Percentiles rank a stretch among this genome's conserved stretches.
phyloP scores from a whole-genome alignment of 1,140 invertebrate genomes.

The Pseudomyrmex flavicornis region DNA sequence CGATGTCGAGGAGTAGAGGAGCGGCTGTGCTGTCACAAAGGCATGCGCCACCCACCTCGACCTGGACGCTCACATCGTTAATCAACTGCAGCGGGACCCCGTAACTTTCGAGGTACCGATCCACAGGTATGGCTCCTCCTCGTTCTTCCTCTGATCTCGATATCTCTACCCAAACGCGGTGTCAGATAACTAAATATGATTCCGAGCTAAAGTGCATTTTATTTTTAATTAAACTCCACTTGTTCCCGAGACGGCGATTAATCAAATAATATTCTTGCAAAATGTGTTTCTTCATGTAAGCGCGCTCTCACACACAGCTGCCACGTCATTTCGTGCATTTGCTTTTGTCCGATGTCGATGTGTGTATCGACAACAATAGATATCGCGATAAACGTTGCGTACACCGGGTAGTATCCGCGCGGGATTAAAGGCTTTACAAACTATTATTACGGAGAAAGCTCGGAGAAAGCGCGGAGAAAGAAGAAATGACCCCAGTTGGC shows the following conservation, averaged over 20 bases:
- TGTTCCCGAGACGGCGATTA: background rate
- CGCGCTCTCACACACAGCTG: background rate
- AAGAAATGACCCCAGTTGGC: slow-evolving; percentile 66
- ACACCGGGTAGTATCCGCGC: slow-evolving; percentile 28
- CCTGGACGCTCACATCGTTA: slow-evolving; percentile 84
- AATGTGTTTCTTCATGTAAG: background rate
- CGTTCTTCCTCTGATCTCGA: slow-evolving; percentile 65
- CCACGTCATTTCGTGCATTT: background rate
- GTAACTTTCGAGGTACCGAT: slow-evolving; percentile 80
- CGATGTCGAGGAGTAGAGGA: slow-evolving; percentile 78
- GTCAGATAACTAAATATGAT: slow-evolving; percentile 65
- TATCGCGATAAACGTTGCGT: slow-evolving; percentile 11
- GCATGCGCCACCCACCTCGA: slow-evolving; percentile 86
- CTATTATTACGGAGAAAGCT: slow-evolving; percentile 67
- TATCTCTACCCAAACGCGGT: slow-evolving; percentile 62
- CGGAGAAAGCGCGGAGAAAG: slow-evolving; percentile 51
- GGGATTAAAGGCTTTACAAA: slow-evolving; percentile 63
- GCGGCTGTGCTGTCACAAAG: slow-evolving; percentile 85
- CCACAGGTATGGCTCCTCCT: slow-evolving; percentile 76
- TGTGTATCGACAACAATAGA: slow-evolving; percentile 8
- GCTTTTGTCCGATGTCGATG: background rate
- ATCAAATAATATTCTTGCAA: background rate
- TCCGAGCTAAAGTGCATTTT: slow-evolving; percentile 21
- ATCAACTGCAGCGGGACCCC: slow-evolving; percentile 84
- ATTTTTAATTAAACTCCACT: slow-evolving; percentile 31